These are phyloP conservation scores for Sminthopsis crassicaudata DNA, from an alignment of 2,113 vertebrate genomes.

Conservation along the genomic window DNA sequence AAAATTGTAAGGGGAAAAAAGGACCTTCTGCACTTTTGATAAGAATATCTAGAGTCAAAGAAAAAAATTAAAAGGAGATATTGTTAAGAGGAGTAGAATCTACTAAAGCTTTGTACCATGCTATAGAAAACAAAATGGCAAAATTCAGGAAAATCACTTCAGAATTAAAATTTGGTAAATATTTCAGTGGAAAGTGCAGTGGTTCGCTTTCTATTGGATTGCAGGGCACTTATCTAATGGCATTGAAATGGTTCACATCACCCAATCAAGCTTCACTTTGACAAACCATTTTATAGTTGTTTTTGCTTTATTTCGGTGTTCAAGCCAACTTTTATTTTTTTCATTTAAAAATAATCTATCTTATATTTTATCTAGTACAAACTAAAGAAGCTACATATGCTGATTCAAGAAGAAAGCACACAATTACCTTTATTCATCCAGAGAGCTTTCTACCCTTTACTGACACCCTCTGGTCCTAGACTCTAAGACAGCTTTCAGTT, in stretches of 20 bases:
- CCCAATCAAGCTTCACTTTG: constrained; percentile 16
- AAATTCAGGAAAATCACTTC: constrained; percentile 13
- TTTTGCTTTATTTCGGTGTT: not conserved
- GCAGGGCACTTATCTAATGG: not conserved
- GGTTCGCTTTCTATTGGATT: constrained; percentile 9
- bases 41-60: not conserved
- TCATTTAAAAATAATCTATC: not conserved
- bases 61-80: constrained; percentile 40
- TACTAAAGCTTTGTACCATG: constrained; percentile 50
- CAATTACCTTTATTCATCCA: constrained; percentile 53
- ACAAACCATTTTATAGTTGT: constrained; percentile 24
- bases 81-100: constrained; percentile 50
- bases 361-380: constrained; percentile 1
- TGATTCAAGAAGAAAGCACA: constrained; percentile 41
- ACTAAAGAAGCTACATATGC: constrained; percentile 36
- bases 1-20: constrained; percentile 18
- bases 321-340: constrained; percentile 23
- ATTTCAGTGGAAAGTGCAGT: constrained; percentile 32
- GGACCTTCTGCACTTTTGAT: not conserved
- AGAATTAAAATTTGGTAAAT: constrained; percentile 6
- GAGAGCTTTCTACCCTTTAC: constrained; percentile 79
- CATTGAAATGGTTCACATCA: constrained; percentile 39
- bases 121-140: constrained; percentile 28
- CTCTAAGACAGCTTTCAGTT: constrained; percentile 64
- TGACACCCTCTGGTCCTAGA: constrained; percentile 80